Evolutionary conservation across 1,140 invertebrate species (phyloP), one percentile per base, ranked within the genome.

Genomic region (Chironomus striatipennis): DNA sequence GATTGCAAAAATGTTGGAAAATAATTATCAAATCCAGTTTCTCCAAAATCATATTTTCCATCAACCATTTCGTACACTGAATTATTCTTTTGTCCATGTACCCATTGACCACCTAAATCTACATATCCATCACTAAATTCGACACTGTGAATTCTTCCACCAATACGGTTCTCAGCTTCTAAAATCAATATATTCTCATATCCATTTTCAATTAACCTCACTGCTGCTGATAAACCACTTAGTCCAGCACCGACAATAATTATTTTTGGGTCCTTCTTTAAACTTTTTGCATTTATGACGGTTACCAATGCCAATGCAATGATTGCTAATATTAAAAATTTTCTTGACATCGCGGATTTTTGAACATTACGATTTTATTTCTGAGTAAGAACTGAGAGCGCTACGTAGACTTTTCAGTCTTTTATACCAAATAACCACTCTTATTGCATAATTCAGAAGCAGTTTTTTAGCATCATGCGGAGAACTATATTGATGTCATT

Each of bases 231-330:
- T 15, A 86, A 83, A 4, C 89, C 89, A 2, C 88, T 80, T 0
- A 87, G 80, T 0, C 89, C 89, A 47, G 88, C 83, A 15, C 89
- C 89, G 9, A 90, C 77, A 34, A 90, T 87, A 73, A 89, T 78
- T 17, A 87, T 80, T 77, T 57, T 57, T n/a, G n/a, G 89, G 78
- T 89, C 15, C 47, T 57, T 57, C 12, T 57, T 57, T 57, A 15
- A 47, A 2, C 1, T 47, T 24, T 80, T 78, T 24, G 24, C 24
- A 34, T 34, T 34, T 34, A 34, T 34, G 24, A 34, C 24, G 1
- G 24, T 2, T 34, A 34, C 5, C n/a, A n/a, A n/a, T n/a, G n/a
- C n/a, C 5, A 34, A 34, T 34, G 24, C 24, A 34, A 34, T 2
- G 5, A 34, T 34, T 5, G 5, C 1, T 34, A 34, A 2, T 34